Base-by-base conservation (phyloP, 2,113 vertebrate genomes). In the Colistium nudipinnis region DNA sequence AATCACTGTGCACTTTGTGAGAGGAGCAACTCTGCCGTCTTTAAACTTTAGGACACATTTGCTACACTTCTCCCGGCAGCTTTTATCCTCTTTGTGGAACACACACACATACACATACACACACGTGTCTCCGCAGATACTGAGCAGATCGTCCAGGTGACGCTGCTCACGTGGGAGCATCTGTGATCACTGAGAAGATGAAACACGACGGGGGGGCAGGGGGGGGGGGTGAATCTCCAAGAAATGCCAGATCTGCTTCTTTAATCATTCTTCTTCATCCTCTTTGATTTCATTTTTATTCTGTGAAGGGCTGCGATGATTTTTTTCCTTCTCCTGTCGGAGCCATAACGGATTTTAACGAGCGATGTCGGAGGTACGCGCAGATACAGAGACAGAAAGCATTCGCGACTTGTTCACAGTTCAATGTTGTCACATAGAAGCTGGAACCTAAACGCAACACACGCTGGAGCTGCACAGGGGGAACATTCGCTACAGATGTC, bases 1-100 rank as follows among this genome's bases (percentile, higher is more conserved):
- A 87, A 83, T 86, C 75, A 56, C 53, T 0, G 1, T 20, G 27
- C 22, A 54, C 24, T 57, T 56, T 33, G 24, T 36, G 19, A 41
- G 22, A 61, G 43, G 25, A 63, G 64, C 14, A 47, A 63, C 53
- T 59, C 65, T 8, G 17, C 9, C 12, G 22, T n/a, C 63, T 80
- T 61, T 9, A 27, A 59, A 81, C 70, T 74, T 79, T 13, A 71
- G 4, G 64, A 60, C 69, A 33, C 49, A 54, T 70, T 81, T 77
- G 76, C 59, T 48, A 74, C 73, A 70, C 38, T 80, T 59, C 39
- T 59, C 14, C 39, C 60, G 2, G 65, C 53, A 73, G 64, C 36
- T n/a, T n/a, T n/a, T n/a, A 22, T 1, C 19, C 1, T 48, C 41
- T 62, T 53, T 43, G 28, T 59, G 43, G 24, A 25, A 53, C 70